Evolutionary conservation across 2,888 invertebrate species (phyloP).

Genomic region (Eustalomyia histrio): DNA sequence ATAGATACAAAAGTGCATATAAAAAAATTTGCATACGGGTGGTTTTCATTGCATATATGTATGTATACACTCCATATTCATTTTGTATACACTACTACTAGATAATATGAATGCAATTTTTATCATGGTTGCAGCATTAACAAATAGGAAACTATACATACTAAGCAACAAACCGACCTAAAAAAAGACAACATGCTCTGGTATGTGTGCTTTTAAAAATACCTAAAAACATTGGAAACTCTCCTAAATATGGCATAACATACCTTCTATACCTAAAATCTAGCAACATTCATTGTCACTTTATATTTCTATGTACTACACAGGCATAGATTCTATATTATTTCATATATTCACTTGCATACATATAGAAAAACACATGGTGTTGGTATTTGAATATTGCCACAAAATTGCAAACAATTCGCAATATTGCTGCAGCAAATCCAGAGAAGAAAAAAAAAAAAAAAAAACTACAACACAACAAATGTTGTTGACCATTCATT

Average conservation of each 20-base stretch:
- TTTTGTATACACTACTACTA: slow-evolving; percentile 6
- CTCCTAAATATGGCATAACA: slow-evolving; percentile 23
- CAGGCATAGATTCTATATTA: neutral
- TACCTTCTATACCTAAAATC: slow-evolving; percentile 52
- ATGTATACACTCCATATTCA: slow-evolving; percentile 27
- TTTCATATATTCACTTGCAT: neutral
- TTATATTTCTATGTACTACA: slow-evolving; percentile 4
- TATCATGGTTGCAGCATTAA: slow-evolving; percentile 63
- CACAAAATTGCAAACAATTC: slow-evolving; percentile 66
- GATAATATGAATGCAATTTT: slow-evolving; percentile 58
- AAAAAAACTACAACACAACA: slow-evolving; percentile 3
- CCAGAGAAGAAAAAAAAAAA: slow-evolving; percentile 3
- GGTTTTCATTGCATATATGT: neutral
- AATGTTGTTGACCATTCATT: slow-evolving; percentile 55
- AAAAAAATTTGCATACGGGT: slow-evolving; percentile 56
- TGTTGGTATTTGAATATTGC: slow-evolving; percentile 65
- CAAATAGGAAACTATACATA: slow-evolving; percentile 48
- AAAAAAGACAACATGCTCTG: slow-evolving; percentile 36
- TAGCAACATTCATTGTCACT: slow-evolving; percentile 52
- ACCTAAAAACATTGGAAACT: slow-evolving; percentile 36
- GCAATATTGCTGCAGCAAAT: slow-evolving; percentile 61
- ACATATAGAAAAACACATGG: slow-evolving; percentile 54
- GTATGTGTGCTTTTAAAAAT: slow-evolving; percentile 41
- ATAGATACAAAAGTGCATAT: slow-evolving; percentile 35
- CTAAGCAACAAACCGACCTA: slow-evolving; percentile 43